These are phyloP conservation scores for Cygnus atratus DNA, from an alignment of 2,113 vertebrate genomes.

Conservation along the genomic window DNA sequence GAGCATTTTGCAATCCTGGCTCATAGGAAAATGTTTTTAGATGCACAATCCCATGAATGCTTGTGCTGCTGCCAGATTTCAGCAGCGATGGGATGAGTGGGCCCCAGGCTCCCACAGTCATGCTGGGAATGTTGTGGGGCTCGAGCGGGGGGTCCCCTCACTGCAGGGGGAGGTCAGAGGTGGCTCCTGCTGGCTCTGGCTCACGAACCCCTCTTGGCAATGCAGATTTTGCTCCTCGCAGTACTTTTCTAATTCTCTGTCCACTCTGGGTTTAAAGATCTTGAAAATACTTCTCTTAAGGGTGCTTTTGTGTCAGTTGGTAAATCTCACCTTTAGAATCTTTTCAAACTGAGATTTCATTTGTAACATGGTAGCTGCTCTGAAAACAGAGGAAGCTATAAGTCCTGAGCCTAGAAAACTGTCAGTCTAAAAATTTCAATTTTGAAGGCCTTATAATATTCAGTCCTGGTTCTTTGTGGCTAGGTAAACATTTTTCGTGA, in stretches of 20 bases:
- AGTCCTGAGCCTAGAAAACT: not conserved
- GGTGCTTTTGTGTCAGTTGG: not conserved
- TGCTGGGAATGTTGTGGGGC: fast-evolving
- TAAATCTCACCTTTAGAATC: not conserved
- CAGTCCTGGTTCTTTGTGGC: not conserved
- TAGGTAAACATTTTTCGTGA: too few species aligned
- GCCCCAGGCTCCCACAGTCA: not conserved
- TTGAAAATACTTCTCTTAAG: not conserved
- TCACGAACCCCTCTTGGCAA: fast-evolving
- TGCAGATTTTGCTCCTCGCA: not conserved
- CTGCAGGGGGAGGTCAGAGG: not conserved
- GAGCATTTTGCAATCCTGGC: not conserved
- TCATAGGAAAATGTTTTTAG: not conserved
- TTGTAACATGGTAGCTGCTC: not conserved
- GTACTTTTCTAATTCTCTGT: not conserved
- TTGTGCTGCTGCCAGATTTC: not conserved
- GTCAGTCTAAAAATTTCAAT: not conserved
- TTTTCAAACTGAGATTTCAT: not conserved
- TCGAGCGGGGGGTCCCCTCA: not conserved
- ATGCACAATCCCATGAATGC: not conserved
- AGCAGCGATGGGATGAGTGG: fast-evolving
- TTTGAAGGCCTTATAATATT: not conserved
- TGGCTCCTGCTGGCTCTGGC: fast-evolving
- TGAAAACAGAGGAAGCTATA: not conserved
- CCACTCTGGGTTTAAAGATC: not conserved